Percentiles rank a stretch among this genome's conserved stretches.
These are phyloP conservation scores for Trissolcus brochymenae DNA, from an alignment of 2,888 invertebrate species.

Conservation along the genomic window DNA sequence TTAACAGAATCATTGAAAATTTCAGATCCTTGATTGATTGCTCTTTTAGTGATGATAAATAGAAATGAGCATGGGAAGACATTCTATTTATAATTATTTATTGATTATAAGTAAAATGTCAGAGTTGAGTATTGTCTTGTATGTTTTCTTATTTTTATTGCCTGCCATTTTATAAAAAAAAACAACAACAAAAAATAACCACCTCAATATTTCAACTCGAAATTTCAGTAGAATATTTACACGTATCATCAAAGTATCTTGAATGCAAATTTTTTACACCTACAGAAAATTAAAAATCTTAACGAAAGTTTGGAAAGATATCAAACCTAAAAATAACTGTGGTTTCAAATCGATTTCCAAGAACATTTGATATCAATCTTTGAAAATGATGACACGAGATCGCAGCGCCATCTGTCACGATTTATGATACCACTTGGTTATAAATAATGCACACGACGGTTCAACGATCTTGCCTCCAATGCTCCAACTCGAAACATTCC, in stretches of 20 bases:
- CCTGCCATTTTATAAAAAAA: background rate
- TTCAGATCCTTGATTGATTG: constrained; percentile 17
- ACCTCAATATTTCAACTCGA: too few relatives aligned
- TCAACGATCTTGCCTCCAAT: constrained; percentile 23
- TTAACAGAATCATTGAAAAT: background rate
- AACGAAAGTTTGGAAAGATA: too few relatives aligned
- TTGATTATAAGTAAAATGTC: constrained; percentile 18
- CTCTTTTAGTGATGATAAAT: constrained; percentile 6
- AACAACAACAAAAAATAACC: too few relatives aligned
- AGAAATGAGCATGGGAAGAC: constrained; percentile 9
- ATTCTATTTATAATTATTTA: constrained; percentile 1
- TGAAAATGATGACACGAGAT: constrained; percentile 4
- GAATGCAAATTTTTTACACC: too few relatives aligned
- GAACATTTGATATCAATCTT: background rate
- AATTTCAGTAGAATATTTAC: too few relatives aligned
- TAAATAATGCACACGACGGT: constrained; percentile 7
- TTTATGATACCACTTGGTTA: constrained; percentile 16
- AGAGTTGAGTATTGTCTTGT: background rate
- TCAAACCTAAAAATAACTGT: too few relatives aligned
- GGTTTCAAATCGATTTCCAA: too few relatives aligned
- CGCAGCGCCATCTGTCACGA: constrained; percentile 33
- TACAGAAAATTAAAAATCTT: too few relatives aligned
- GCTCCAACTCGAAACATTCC: background rate
- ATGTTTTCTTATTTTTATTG: too few relatives aligned
- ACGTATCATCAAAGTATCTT: too few relatives aligned